A percentile compares a stretch with the other conserved stretches of the same genome.
phyloP scores from a whole-genome alignment of 2,113 vertebrate genomes.

The Gorsachius goisagi region DNA sequence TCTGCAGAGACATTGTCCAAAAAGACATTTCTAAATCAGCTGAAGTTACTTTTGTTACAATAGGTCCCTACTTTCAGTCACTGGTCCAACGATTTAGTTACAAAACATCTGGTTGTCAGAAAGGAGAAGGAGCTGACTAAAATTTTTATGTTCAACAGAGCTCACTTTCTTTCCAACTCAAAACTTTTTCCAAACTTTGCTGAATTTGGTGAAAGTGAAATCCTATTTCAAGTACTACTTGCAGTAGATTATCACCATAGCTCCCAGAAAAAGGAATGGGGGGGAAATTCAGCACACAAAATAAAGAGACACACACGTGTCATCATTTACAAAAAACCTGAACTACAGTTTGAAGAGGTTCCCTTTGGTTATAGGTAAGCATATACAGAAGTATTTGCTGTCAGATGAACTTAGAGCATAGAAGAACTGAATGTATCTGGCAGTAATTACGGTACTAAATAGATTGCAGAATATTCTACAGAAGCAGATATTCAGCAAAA shows the following conservation, averaged over 20 bases:
- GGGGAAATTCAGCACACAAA: neutral
- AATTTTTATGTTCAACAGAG: slow-evolving; percentile 14
- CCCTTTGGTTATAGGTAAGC: neutral
- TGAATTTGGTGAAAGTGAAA: slow-evolving; percentile 25
- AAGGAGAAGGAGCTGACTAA: neutral
- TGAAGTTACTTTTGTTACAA: neutral
- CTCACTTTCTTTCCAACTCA: neutral
- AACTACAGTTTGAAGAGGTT: neutral
- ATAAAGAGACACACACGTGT: accelerated
- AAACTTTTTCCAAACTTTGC: neutral
- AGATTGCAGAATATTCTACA: neutral
- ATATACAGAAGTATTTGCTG: neutral
- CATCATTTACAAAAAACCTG: neutral
- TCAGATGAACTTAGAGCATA: neutral
- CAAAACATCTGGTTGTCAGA: slow-evolving; percentile 3
- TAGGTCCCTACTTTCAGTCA: neutral
- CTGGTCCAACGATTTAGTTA: neutral
- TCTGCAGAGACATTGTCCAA: neutral
- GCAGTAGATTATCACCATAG: neutral
- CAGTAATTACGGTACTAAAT: neutral
- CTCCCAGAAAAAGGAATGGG: neutral
- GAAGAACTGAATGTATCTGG: neutral
- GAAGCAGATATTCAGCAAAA: neutral
- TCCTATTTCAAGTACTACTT: neutral
- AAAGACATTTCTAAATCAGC: slow-evolving; percentile 1